A percentile compares a stretch with the other conserved stretches of the same genome.
These are phyloP conservation scores for Hyperoodon ampullatus DNA, from an alignment of 2,113 vertebrate species.

Conservation along the genomic window DNA sequence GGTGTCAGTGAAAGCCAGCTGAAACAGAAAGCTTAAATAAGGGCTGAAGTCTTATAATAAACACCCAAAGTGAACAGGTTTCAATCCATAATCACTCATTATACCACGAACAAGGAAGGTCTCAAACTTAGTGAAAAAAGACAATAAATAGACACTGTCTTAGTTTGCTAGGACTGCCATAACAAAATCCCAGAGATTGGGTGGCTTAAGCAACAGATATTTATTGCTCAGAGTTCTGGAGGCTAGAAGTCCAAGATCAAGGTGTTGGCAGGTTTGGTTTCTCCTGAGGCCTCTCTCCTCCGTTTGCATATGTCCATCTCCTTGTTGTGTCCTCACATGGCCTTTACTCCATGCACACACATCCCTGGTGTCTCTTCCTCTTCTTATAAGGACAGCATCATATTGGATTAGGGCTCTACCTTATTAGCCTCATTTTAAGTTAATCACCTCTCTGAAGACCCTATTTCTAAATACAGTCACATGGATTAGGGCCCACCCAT, in stretches of 20 bases:
- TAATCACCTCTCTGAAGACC: background rate
- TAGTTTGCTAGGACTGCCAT: background rate
- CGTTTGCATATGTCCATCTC: background rate
- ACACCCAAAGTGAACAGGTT: background rate
- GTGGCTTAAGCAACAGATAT: background rate
- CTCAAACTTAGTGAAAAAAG: background rate
- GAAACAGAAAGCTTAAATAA: background rate
- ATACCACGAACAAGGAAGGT: background rate
- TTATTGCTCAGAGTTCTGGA: background rate
- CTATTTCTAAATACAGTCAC: background rate
- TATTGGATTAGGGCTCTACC: background rate
- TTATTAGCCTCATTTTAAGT: background rate
- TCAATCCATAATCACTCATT: background rate
- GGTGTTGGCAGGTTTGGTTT: background rate
- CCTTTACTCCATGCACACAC: background rate
- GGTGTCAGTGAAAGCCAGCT: background rate
- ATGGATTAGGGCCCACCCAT: background rate
- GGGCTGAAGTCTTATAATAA: background rate
- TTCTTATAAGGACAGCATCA: background rate
- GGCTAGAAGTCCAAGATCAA: background rate
- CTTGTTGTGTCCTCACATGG: background rate
- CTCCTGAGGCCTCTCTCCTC: background rate
- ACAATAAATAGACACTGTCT: background rate
- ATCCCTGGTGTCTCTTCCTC: background rate
- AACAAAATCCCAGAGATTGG: background rate